A percentile compares a stretch with the other conserved stretches of the same genome.
Conservation (phyloP, 2,113 vertebrate species). For the Aldabrachelys gigantea region DNA sequence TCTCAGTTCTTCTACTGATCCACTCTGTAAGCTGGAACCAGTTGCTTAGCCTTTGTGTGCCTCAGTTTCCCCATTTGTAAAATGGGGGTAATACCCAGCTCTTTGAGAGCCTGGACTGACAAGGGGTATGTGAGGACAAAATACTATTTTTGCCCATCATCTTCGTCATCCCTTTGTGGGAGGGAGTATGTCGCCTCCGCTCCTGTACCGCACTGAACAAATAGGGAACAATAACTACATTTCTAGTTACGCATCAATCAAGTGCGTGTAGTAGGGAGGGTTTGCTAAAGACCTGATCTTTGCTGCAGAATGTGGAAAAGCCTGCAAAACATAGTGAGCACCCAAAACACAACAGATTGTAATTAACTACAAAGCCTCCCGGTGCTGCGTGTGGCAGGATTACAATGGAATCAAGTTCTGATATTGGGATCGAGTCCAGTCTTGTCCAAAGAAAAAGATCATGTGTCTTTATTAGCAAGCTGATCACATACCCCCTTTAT, state of each 20-base stretch:
- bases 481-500: slow-evolving; percentile 54
- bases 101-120: background rate
- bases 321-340: background rate
- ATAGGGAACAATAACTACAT: background rate
- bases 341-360: background rate
- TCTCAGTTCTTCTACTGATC: background rate
- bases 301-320: slow-evolving; percentile 31
- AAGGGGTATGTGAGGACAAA: background rate
- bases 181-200: background rate
- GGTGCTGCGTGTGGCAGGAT: slow-evolving; percentile 37
- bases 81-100: background rate
- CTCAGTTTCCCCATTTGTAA: background rate
- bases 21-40: background rate
- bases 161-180: background rate
- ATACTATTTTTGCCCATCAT: background rate
- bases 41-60: background rate
- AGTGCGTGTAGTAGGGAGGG: slow-evolving; percentile 43
- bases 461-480: slow-evolving; percentile 45
- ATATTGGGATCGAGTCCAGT: slow-evolving; percentile 40
- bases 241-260: background rate
- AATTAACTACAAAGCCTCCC: background rate
- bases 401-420: background rate
- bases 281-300: slow-evolving; percentile 41
- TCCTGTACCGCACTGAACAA: slow-evolving; percentile 5
- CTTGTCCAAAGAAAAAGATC: slow-evolving; percentile 47